phyloP scores from a whole-genome alignment of 2,888 invertebrate genomes.

The Cistogaster globosa region DNA sequence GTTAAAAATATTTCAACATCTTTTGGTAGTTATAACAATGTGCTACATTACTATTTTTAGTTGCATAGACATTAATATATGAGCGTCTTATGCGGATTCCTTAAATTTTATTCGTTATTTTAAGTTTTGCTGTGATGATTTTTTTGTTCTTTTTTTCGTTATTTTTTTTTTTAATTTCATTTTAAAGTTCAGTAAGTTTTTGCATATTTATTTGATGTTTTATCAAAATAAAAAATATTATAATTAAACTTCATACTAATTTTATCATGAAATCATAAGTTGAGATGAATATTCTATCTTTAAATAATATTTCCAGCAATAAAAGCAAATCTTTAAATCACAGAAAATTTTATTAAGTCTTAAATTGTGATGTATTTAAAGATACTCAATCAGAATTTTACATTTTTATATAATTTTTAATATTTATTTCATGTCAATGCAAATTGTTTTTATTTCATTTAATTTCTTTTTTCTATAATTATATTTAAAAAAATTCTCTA shows the following conservation, averaged over 20 bases:
- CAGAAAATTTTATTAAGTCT: no score
- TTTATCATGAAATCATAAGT: conserved; percentile 2
- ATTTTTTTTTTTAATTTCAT: not conserved
- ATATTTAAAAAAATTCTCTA: conserved; percentile 2
- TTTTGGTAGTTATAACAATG: conserved; percentile 40
- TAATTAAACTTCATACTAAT: conserved; percentile 4
- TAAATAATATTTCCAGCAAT: no score
- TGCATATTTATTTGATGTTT: not conserved
- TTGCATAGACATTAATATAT: conserved; percentile 54
- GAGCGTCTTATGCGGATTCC: conserved; percentile 47
- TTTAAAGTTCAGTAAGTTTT: not conserved
- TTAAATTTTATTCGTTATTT: conserved; percentile 34
- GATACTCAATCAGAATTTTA: no score
- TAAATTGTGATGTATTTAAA: no score
- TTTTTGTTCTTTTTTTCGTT: not conserved
- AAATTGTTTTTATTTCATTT: conserved; percentile 1
- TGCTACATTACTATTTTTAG: conserved; percentile 36
- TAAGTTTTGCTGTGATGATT: not conserved
- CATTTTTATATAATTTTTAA: no score
- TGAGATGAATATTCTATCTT: not conserved
- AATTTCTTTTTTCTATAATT: conserved; percentile 34
- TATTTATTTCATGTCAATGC: not conserved
- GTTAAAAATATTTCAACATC: conserved; percentile 27
- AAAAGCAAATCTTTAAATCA: no score
- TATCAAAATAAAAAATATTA: conserved; percentile 6